Conservation (phyloP, 2,888 invertebrate species). For the Ypsolopha sequella region DNA sequence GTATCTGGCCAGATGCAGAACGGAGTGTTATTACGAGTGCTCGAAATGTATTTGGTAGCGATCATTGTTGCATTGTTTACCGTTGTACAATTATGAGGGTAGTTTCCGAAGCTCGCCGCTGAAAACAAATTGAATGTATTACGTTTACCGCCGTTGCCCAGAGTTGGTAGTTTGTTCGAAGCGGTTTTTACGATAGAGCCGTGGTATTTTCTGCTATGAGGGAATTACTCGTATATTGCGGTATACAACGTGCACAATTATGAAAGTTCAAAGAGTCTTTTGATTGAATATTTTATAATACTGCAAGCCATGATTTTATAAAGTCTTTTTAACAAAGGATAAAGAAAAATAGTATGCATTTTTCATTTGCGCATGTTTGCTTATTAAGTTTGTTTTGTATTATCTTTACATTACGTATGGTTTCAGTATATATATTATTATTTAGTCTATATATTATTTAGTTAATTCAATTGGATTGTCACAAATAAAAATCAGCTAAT, state of each 20-base stretch:
- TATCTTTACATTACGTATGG: too few species aligned
- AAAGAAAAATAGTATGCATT: too few species aligned
- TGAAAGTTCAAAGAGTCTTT: background rate
- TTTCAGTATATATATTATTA: too few species aligned
- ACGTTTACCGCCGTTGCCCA: constrained; percentile 10
- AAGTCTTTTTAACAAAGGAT: background rate
- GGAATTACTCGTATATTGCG: constrained; percentile 21
- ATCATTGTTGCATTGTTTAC: constrained; percentile 49
- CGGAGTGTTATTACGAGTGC: background rate
- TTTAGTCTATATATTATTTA: too few species aligned
- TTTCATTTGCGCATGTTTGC: too few species aligned
- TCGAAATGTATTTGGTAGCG: constrained; percentile 8
- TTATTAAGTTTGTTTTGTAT: too few species aligned
- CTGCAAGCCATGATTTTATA: background rate
- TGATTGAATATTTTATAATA: background rate
- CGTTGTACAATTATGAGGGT: constrained; percentile 31
- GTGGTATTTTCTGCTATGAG: constrained; percentile 44
- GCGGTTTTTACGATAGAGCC: constrained; percentile 37
- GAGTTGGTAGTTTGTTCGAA: constrained; percentile 5
- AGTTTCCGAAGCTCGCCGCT: constrained; percentile 24
- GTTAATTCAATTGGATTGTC: too few species aligned
- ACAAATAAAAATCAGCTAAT: too few species aligned
- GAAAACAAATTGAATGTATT: constrained; percentile 56
- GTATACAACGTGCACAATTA: background rate
- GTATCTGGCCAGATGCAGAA: background rate